phyloP scores from a whole-genome alignment of 2,113 vertebrate genomes.

The Psittacula cyanocephala region DNA sequence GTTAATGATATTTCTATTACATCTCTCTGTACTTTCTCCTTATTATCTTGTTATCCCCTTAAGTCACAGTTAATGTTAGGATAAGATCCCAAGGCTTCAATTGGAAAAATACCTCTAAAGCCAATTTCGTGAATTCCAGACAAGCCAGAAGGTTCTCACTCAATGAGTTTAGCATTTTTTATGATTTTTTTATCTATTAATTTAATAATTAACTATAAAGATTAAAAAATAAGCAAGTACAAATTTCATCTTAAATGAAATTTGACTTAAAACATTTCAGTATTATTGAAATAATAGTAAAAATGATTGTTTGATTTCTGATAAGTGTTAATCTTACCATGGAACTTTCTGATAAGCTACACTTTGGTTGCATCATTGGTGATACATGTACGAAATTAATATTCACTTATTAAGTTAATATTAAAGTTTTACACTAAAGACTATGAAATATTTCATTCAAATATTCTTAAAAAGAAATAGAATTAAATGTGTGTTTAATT shows the following conservation, averaged over 20 bases:
- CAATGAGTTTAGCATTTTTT: not conserved
- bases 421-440: not conserved
- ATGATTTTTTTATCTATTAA: not conserved
- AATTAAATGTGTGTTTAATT: not conserved
- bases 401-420: not conserved
- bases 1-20: not conserved
- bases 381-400: not conserved
- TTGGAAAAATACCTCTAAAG: not conserved
- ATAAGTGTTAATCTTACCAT: not conserved
- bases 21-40: not conserved
- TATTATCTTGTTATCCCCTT: constrained; percentile 15
- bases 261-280: not conserved
- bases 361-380: not conserved
- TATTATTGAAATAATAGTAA: not conserved
- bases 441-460: not conserved
- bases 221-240: not conserved
- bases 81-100: not conserved
- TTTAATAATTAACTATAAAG: not conserved
- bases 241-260: not conserved
- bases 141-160: not conserved
- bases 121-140: not conserved
- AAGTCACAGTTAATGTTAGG: not conserved
- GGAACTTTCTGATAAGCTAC: not conserved
- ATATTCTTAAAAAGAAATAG: not conserved
- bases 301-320: not conserved